Conservation (phyloP, 2,113 vertebrate genomes). For the Chrysochloris asiatica region DNA sequence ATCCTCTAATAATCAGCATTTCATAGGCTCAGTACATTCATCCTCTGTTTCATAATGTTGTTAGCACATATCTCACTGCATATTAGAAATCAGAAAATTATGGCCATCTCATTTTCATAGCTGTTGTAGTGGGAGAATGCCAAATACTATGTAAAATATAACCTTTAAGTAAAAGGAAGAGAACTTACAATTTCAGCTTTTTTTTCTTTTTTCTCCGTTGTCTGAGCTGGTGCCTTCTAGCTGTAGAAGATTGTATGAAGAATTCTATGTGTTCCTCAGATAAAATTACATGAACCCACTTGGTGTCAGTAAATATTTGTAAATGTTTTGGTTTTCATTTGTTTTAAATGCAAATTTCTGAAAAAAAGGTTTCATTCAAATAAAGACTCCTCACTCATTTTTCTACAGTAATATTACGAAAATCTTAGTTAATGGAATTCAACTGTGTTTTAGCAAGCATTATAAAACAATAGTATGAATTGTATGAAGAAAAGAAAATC, state of each 20-base stretch:
- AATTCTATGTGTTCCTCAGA: constrained; percentile 19
- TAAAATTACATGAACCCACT: constrained; percentile 38
- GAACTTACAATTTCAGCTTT: background rate
- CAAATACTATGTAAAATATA: constrained; percentile 62
- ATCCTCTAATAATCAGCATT: background rate
- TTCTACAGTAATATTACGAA: constrained; percentile 40
- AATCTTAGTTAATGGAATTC: constrained; percentile 58
- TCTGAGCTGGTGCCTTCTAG: constrained; percentile 30
- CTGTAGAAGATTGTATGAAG: constrained; percentile 17
- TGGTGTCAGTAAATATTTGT: constrained; percentile 69
- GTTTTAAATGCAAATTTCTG: constrained; percentile 62
- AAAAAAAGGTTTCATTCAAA: constrained; percentile 51
- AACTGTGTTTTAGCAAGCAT: constrained; percentile 18
- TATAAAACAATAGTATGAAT: constrained; percentile 34
- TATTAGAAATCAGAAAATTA: constrained; percentile 39
- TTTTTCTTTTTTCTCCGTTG: background rate
- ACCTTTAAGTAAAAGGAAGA: constrained; percentile 12
- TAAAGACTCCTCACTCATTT: constrained; percentile 46
- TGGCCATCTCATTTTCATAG: constrained; percentile 51
- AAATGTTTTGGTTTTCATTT: constrained; percentile 58
- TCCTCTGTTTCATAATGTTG: constrained; percentile 19
- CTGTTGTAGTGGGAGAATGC: constrained; percentile 29
- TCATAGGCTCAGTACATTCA: background rate
- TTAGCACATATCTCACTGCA: background rate
- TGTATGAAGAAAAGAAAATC: constrained; percentile 36